Percentiles rank a stretch among this genome's conserved stretches.
Conservation (phyloP, 1,140 invertebrate species). For the Micrasema longulum region DNA sequence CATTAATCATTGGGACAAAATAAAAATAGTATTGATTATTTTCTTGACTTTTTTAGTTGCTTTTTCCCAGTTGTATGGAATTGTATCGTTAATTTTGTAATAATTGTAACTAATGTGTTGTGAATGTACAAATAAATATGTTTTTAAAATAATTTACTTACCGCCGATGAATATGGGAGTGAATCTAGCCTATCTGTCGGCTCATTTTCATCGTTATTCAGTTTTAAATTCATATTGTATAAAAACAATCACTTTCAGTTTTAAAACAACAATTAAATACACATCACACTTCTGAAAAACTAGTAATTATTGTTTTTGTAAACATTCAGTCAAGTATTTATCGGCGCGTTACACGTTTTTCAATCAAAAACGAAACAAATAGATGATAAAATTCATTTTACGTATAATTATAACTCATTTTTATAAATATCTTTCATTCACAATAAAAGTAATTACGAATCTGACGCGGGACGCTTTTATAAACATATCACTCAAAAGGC, state of each 20-base stretch:
- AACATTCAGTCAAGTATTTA: no score
- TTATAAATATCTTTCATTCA: constrained; percentile 11
- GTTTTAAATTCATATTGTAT: constrained; percentile 48
- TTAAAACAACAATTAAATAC: neutral
- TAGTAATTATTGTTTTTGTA: neutral
- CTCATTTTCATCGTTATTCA: constrained; percentile 43
- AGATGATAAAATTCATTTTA: neutral
- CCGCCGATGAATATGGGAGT: constrained; percentile 46
- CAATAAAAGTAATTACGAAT: neutral
- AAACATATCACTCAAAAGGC: constrained; percentile 19
- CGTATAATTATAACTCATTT: neutral
- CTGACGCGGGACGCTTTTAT: neutral
- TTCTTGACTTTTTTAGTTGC: neutral
- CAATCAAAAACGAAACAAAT: neutral
- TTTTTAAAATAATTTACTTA: constrained; percentile 18
- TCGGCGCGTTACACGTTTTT: neutral
- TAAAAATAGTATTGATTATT: neutral
- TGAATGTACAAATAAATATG: neutral
- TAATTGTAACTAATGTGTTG: neutral
- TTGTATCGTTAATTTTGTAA: neutral
- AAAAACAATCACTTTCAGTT: neutral
- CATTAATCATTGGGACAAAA: neutral
- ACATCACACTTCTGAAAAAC: neutral
- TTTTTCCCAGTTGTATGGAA: neutral
- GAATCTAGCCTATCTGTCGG: constrained; percentile 17